Percentiles rank a stretch among this genome's conserved stretches.
These are phyloP conservation scores for Branchinecta lynchi DNA, from an alignment of 1,140 invertebrate genomes.

Conservation along the genomic window DNA sequence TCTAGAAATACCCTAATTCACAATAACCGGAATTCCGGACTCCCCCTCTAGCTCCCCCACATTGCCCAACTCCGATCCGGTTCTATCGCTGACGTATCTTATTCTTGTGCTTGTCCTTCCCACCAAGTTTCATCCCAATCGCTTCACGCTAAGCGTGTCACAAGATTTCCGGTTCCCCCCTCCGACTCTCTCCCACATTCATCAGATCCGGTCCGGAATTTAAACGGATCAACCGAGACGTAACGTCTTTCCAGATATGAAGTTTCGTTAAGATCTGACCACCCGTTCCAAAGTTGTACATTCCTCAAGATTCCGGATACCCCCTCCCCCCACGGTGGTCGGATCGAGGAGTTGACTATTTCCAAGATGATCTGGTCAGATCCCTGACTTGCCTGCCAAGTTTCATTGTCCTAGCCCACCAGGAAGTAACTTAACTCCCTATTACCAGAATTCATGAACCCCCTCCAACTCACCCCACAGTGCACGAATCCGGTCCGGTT, in stretches of 20 bases:
- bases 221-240: not conserved
- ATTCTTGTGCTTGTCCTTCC: no score
- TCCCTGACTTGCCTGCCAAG: not conserved
- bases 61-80: no score
- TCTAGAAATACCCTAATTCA: no score
- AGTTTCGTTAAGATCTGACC: slow-evolving; percentile 9
- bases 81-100: no score
- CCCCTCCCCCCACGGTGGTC: not conserved
- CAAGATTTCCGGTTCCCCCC: slow-evolving; percentile 4
- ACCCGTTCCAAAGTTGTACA: not conserved
- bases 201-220: not conserved
- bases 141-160: no score
- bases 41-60: not conserved
- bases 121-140: no score
- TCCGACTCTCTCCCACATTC: not conserved
- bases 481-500: not conserved
- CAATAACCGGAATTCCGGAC: no score
- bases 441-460: not conserved
- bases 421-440: not conserved
- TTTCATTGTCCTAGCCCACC: slow-evolving; percentile 8
- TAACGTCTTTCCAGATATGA: not conserved
- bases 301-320: not conserved
- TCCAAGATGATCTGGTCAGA: not conserved
- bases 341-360: not conserved
- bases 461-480: not conserved